Conservation (phyloP, 37 sponge, comb jelly and placozoan species). For the Halichondria panicea region DNA sequence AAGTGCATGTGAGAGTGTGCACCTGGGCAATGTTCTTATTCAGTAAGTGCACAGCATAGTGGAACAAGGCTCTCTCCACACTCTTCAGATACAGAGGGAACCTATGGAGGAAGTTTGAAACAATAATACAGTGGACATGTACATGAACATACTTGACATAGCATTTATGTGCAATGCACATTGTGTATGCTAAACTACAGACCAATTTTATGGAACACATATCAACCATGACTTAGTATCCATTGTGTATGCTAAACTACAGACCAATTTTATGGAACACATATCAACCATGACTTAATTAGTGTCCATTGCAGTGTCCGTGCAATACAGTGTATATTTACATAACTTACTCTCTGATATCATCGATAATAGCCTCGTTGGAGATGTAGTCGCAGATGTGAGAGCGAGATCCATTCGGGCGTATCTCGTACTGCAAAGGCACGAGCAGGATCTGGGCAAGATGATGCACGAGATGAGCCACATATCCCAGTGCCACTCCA, state of each 20-base stretch:
- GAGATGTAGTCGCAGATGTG: conserved; percentile 50
- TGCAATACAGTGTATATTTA: too few relatives aligned
- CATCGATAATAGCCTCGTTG: conserved; percentile 33
- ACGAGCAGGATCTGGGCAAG: conserved; percentile 30
- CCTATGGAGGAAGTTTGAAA: too few relatives aligned
- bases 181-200: too few relatives aligned
- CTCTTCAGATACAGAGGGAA: conserved; percentile 65
- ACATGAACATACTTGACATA: too few relatives aligned
- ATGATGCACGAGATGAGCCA: conserved; percentile 53
- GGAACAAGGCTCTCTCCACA: conserved; percentile 45
- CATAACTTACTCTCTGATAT: conserved; percentile 62
- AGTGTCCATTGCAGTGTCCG: too few relatives aligned
- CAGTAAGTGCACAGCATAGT: conserved; percentile 51
- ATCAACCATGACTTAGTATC: too few relatives aligned
- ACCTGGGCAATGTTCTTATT: conserved; percentile 65
- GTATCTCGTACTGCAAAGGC: conserved; percentile 55
- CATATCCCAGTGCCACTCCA: conserved; percentile 65
- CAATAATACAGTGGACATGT: too few relatives aligned
- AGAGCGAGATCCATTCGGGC: conserved; percentile 39
- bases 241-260: too few relatives aligned
- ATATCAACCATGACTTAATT: too few relatives aligned
- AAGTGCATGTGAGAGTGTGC: conserved; percentile 39
- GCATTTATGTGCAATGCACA: too few relatives aligned
- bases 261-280: too few relatives aligned
- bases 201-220: too few relatives aligned